Evolutionary conservation across 2,113 vertebrate species (phyloP).

Genomic region (Vanacampus margaritifer): DNA sequence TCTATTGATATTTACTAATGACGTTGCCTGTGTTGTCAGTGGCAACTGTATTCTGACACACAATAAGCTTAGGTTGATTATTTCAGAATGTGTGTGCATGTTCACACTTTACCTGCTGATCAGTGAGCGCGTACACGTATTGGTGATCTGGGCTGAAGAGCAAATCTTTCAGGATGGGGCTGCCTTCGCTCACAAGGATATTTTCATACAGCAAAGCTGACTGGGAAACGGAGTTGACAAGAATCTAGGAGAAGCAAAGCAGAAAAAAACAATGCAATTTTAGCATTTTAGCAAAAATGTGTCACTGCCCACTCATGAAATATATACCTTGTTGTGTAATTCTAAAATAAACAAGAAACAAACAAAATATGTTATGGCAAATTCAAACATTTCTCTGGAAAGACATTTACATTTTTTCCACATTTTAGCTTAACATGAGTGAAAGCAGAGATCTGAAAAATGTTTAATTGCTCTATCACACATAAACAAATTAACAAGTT

Average conservation of each 20-base stretch:
- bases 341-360: too few species aligned
- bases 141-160: conserved; percentile 88
- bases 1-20: too few species aligned
- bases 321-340: too few species aligned
- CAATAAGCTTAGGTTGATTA: conserved; percentile 1
- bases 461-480: too few species aligned
- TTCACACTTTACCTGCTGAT: conserved; percentile 69
- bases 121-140: conserved; percentile 87
- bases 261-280: neutral
- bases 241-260: conserved; percentile 71
- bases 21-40: neutral
- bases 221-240: conserved; percentile 80
- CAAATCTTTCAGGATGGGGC: conserved; percentile 84
- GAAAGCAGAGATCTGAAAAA: too few species aligned
- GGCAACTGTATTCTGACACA: neutral
- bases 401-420: too few species aligned
- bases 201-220: conserved; percentile 86
- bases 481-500: too few species aligned
- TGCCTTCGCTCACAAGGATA: conserved; percentile 82
- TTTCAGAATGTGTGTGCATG: neutral
- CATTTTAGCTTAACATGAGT: too few species aligned
- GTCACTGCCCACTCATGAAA: too few species aligned
- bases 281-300: neutral
- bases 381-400: too few species aligned
- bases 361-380: too few species aligned